Evolutionary conservation across 2,113 vertebrate genomes (phyloP).

Genomic region (Halichoeres trimaculatus): DNA sequence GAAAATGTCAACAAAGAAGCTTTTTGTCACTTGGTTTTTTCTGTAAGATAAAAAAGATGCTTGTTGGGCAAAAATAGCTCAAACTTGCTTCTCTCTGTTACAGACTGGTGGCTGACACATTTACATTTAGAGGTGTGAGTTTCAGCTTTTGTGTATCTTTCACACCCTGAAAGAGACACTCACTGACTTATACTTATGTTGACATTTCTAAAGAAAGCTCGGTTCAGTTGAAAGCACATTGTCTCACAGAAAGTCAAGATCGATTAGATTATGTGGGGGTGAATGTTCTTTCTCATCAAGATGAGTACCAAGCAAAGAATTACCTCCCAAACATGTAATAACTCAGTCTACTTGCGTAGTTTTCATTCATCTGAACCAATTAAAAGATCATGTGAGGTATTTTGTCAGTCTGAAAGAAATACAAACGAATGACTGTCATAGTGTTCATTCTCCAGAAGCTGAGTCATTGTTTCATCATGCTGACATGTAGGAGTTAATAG

Average conservation of each 20-base stretch:
- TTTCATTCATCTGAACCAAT: background rate
- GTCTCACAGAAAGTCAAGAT: background rate
- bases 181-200: background rate
- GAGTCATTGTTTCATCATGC: background rate
- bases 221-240: background rate
- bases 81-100: constrained; percentile 3
- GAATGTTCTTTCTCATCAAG: background rate
- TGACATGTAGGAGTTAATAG: background rate
- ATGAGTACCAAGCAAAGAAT: background rate
- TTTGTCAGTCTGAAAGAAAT: background rate
- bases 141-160: background rate
- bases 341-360: background rate
- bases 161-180: constrained; percentile 5
- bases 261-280: too few species aligned
- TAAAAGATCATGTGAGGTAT: background rate
- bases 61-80: constrained; percentile 55
- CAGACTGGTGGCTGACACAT: background rate
- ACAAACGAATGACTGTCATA: background rate
- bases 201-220: background rate
- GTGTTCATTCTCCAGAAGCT: background rate
- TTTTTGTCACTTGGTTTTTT: constrained; percentile 56
- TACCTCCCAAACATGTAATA: background rate
- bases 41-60: constrained; percentile 48
- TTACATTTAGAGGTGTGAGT: background rate
- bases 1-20: constrained; percentile 71